Conservation (phyloP, 2,113 vertebrate genomes). For the Peromyscus polionotus region DNA sequence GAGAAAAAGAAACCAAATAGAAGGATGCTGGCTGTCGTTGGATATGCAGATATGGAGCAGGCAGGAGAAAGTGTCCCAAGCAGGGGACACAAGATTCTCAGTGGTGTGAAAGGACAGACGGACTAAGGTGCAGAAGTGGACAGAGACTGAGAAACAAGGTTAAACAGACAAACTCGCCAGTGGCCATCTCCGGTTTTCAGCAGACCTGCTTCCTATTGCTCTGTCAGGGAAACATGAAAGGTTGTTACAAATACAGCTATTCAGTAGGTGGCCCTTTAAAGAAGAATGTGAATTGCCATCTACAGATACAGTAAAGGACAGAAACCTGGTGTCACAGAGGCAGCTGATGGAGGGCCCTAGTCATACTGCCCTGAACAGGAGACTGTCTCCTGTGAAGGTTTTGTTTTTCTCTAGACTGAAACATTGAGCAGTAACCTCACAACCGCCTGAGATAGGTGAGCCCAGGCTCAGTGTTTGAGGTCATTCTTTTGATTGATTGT, state of each 20-base stretch:
- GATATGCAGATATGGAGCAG: not conserved
- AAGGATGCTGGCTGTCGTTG: too few species aligned
- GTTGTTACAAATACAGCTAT: not conserved
- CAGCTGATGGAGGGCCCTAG: not conserved
- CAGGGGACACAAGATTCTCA: too few species aligned
- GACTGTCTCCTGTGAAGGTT: not conserved
- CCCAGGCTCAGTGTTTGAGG: slow-evolving; percentile 57
- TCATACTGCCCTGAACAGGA: not conserved
- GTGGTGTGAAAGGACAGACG: not conserved
- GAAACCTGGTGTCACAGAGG: not conserved
- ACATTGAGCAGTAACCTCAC: not conserved
- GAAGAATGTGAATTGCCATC: not conserved
- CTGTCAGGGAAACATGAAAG: not conserved
- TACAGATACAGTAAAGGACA: not conserved
- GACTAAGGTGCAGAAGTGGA: not conserved
- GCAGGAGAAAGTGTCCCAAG: not conserved
- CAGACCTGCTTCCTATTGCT: not conserved
- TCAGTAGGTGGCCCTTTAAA: not conserved
- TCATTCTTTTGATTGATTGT: slow-evolving; percentile 88
- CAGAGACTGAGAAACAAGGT: not conserved
- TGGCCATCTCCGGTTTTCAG: not conserved
- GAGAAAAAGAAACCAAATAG: too few species aligned
- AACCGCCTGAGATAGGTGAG: slow-evolving; percentile 26
- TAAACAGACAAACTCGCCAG: accelerated
- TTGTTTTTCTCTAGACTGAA: not conserved